Evolutionary conservation across 2,888 invertebrate species (phyloP).

Genomic region (Gasteruption jaculator): DNA sequence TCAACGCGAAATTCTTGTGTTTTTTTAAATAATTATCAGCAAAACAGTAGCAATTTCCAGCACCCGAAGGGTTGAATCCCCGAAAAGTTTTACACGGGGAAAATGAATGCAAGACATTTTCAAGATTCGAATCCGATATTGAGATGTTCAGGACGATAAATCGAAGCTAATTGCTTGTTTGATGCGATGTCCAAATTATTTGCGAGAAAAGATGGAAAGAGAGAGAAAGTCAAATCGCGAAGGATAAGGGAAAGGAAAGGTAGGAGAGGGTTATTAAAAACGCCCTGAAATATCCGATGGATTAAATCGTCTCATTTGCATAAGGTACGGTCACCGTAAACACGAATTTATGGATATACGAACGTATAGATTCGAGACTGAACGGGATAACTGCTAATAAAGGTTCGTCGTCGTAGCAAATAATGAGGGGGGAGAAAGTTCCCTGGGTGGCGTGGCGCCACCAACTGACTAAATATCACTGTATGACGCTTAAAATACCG

Average conservation of each 20-base stretch:
- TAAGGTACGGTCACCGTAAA: slow-evolving; percentile 49
- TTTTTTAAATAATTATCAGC: too few species aligned
- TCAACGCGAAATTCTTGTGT: too few species aligned
- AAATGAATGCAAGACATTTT: not conserved
- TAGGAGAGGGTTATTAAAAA: slow-evolving; percentile 47
- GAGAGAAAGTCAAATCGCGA: slow-evolving; percentile 5
- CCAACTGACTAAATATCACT: slow-evolving; percentile 40
- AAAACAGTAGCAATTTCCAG: too few species aligned
- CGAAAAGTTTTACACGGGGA: too few species aligned
- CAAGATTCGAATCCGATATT: slow-evolving; percentile 17
- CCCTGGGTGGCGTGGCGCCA: slow-evolving; percentile 48
- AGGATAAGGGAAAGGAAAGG: too few species aligned
- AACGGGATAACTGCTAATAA: slow-evolving; percentile 50
- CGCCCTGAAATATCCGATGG: slow-evolving; percentile 43
- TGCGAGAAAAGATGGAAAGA: slow-evolving; percentile 3
- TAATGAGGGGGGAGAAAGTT: slow-evolving; percentile 47
- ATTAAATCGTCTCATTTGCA: slow-evolving; percentile 51
- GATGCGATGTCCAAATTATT: too few species aligned
- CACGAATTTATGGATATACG: slow-evolving; percentile 48
- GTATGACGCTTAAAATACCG: slow-evolving; percentile 38
- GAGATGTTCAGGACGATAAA: slow-evolving; percentile 21
- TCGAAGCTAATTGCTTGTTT: slow-evolving; percentile 29
- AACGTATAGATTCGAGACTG: slow-evolving; percentile 49
- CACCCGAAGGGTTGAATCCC: too few species aligned
- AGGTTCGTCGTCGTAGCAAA: slow-evolving; percentile 46